Percentiles rank a stretch among this genome's conserved stretches.
Evolutionary conservation across 2,113 vertebrate genomes (phyloP).

Genomic region (Erythrolamprus reginae): DNA sequence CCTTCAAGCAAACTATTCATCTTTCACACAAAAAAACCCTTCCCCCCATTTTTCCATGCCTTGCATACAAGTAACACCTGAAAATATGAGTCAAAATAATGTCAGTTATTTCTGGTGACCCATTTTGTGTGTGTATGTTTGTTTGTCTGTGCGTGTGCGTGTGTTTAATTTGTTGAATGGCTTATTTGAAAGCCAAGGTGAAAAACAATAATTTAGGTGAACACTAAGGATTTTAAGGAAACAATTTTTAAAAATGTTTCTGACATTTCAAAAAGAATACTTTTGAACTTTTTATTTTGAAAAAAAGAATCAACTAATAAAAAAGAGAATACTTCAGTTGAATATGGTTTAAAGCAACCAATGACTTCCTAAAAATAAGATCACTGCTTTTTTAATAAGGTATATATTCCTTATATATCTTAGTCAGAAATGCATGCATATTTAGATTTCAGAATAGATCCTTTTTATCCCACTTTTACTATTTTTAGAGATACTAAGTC

Average conservation of each 20-base stretch:
- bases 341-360: neutral
- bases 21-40: neutral
- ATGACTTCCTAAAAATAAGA: neutral
- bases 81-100: constrained; percentile 39
- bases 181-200: constrained; percentile 39
- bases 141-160: neutral
- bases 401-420: neutral
- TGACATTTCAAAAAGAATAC: neutral
- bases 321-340: constrained; percentile 6
- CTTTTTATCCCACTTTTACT: no score
- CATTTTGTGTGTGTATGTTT: neutral
- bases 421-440: neutral
- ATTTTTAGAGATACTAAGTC: no score
- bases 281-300: constrained; percentile 14
- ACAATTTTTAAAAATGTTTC: neutral
- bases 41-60: constrained; percentile 6
- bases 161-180: constrained; percentile 11
- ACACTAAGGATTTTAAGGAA: constrained; percentile 10
- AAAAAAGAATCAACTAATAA: constrained; percentile 22
- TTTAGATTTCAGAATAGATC: neutral
- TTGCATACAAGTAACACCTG: constrained; percentile 32
- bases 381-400: neutral
- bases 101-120: constrained; percentile 12
- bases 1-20: constrained; percentile 24
- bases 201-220: constrained; percentile 33